phyloP scores from a whole-genome alignment of 2,113 vertebrate genomes.

The Phylloscopus trochilus region DNA sequence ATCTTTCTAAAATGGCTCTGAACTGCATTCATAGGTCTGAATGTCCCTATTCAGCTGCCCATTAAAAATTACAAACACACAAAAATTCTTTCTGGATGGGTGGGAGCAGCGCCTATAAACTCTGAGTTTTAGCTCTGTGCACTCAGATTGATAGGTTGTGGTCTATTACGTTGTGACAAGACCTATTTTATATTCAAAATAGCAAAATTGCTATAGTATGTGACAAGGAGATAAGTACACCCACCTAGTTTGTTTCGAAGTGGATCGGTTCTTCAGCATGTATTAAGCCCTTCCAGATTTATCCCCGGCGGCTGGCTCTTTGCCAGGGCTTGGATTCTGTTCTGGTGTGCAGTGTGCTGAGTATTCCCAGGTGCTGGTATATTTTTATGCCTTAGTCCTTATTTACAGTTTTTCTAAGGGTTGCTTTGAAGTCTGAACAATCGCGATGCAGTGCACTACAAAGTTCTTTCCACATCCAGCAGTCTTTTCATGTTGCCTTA shows the following conservation, averaged over 20 bases:
- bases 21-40: neutral
- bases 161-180: slow-evolving; percentile 14
- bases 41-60: neutral
- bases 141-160: neutral
- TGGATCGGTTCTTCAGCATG: slow-evolving; percentile 44
- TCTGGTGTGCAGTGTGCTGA: slow-evolving; percentile 71
- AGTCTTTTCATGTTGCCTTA: slow-evolving; percentile 41
- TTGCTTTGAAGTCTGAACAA: slow-evolving; percentile 76
- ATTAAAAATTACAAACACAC: neutral
- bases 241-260: slow-evolving; percentile 63
- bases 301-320: slow-evolving; percentile 58
- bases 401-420: slow-evolving; percentile 75
- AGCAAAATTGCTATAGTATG: slow-evolving; percentile 50
- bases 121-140: neutral
- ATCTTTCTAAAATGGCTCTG: neutral
- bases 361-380: slow-evolving; percentile 74
- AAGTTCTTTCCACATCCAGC: slow-evolving; percentile 52
- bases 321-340: slow-evolving; percentile 60
- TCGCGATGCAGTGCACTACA: slow-evolving; percentile 31
- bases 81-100: neutral
- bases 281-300: slow-evolving; percentile 75
- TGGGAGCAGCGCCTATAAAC: neutral
- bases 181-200: slow-evolving; percentile 59
- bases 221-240: slow-evolving; percentile 66
- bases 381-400: slow-evolving; percentile 72